Base-by-base conservation (phyloP, 2,113 vertebrate genomes). In the Bujurquina vittata region DNA sequence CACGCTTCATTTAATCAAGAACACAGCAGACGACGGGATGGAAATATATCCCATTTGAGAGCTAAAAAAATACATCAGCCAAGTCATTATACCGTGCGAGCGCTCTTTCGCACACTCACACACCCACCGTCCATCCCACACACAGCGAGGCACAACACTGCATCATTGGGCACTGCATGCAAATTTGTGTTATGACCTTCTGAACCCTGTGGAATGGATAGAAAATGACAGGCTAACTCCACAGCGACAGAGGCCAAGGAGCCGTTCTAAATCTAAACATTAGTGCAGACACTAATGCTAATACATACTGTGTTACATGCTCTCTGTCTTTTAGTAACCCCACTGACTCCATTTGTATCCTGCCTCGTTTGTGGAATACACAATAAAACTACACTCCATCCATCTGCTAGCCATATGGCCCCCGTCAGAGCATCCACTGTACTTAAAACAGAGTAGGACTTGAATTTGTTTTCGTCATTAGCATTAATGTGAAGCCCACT, bases 1-100 rank as follows among this genome's bases (percentile, higher is more conserved):
- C 77, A 88, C 18, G 83, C 85, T 89, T 94, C 89, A 92, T 93
- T 92, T 93, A 86, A 86, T 93, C 87, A 91, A 80, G 80, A 93
- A 84, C 90, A 89, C 88, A 86, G 87, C 75, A 80, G 87, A 89
- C 79, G 22, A 86, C 56, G 15, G 75, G 75, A 90, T 84, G 77
- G 85, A 89, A 90, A 89, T 90, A 79, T 86, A 89, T 88, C 87
- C 88, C 86, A 86, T 92, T 87, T 90, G 77, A 91, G 79, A 84
- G 82, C 55, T 89, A 87, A 92, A 91, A 35, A 92, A 91, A 90
- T 90, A 81, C 88, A 87, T 90, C 82, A 89, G 91, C 86, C 77
- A 26, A 76, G 74, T 88, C 81, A 91, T 94, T 90, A 93, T 80
- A 56, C 88, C 63, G 67, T 46, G 85, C 74, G 62, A 81, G 75